phyloP scores from a whole-genome alignment of 2,113 vertebrate genomes.

The Amia ocellicauda region DNA sequence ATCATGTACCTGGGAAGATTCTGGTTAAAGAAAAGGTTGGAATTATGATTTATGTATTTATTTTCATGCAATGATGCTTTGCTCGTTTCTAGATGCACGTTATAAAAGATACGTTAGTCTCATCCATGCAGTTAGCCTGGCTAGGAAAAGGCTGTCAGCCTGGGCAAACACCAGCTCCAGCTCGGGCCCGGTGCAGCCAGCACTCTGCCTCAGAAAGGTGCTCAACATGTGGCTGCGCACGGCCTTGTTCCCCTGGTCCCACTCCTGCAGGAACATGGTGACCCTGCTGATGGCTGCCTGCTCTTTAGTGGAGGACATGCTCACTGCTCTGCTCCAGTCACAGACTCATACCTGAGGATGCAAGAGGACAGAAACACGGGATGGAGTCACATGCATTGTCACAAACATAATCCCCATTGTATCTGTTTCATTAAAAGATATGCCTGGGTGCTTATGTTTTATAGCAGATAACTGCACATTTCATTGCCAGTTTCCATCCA shows the following conservation, averaged over 20 bases:
- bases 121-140: constrained; percentile 72
- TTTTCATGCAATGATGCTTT: too few species aligned
- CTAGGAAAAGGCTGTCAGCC: constrained; percentile 76
- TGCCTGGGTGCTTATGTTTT: too few species aligned
- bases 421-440: too few species aligned
- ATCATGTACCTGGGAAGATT: constrained; percentile 66
- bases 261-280: constrained; percentile 68
- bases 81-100: too few species aligned
- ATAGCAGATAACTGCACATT: too few species aligned
- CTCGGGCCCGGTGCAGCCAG: constrained; percentile 69
- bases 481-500: too few species aligned
- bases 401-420: too few species aligned
- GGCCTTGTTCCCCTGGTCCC: constrained; percentile 64
- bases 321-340: neutral
- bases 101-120: constrained; percentile 74
- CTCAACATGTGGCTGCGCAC: constrained; percentile 56
- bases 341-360: neutral
- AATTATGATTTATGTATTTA: too few species aligned
- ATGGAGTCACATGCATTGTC: too few species aligned
- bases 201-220: constrained; percentile 64
- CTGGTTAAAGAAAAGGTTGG: constrained; percentile 50
- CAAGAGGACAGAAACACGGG: too few species aligned
- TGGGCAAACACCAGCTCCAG: constrained; percentile 78
- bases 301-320: constrained; percentile 63
- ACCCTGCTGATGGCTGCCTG: constrained; percentile 62